Percentiles rank a stretch among this genome's conserved stretches.
These are phyloP conservation scores for Pachyrhynchus sulphureomaculatus DNA, from an alignment of 1,140 invertebrate species.

Conservation along the genomic window DNA sequence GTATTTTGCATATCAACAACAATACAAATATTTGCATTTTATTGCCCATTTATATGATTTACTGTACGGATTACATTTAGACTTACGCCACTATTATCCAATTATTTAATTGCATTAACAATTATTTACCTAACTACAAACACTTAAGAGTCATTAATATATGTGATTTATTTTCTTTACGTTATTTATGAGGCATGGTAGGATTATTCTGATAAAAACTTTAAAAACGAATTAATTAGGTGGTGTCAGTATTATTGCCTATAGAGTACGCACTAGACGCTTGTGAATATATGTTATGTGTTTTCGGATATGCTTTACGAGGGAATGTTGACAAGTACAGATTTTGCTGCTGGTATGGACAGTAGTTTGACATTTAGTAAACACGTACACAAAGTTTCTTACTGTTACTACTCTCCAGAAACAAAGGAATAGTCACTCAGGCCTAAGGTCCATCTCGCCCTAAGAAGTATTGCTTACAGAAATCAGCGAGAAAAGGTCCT, in stretches of 20 bases:
- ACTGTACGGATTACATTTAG: background rate
- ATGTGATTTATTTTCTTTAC: background rate
- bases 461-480: too few species aligned
- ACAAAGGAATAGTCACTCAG: too few species aligned
- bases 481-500: too few species aligned
- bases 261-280: too few species aligned
- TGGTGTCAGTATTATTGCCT: background rate
- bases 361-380: too few species aligned
- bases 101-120: conserved; percentile 9
- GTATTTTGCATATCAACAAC: background rate
- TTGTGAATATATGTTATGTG: too few species aligned
- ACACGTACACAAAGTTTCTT: too few species aligned
- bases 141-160: background rate
- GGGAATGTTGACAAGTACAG: too few species aligned
- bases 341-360: too few species aligned
- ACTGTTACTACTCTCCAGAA: too few species aligned
- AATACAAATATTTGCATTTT: background rate
- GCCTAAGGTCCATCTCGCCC: too few species aligned
- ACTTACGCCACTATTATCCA: conserved; percentile 1
- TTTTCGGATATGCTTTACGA: too few species aligned
- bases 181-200: background rate
- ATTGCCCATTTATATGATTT: background rate
- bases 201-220: conserved; percentile 2
- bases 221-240: background rate
- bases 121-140: background rate